These are phyloP conservation scores for Phenacoccus solenopsis DNA, from an alignment of 1,140 invertebrate genomes.

Conservation along the genomic window DNA sequence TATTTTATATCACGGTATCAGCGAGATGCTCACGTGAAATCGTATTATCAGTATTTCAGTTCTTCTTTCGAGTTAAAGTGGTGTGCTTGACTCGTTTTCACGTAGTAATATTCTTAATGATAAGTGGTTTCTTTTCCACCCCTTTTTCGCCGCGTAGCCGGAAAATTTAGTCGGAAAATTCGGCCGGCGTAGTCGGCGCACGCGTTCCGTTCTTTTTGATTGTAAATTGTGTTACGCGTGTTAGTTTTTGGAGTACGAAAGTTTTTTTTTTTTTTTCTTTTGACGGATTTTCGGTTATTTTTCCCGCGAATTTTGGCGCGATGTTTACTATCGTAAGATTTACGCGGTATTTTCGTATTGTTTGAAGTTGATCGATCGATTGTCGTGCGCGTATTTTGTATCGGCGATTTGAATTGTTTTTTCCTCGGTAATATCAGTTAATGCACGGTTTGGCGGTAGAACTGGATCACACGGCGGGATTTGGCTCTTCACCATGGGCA, in stretches of 20 bases:
- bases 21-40: constrained; percentile 3
- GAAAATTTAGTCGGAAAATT: background rate
- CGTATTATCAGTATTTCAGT: constrained; percentile 12
- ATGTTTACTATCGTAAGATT: background rate
- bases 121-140: background rate
- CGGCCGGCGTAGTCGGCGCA: background rate
- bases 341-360: background rate
- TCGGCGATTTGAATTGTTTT: background rate
- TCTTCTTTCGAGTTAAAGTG: constrained; percentile 12
- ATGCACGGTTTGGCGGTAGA: constrained; percentile 15
- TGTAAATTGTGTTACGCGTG: background rate
- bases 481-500: constrained; percentile 14
- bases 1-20: background rate
- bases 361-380: background rate
- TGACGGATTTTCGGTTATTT: background rate
- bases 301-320: background rate
- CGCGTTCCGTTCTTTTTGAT: background rate
- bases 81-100: background rate
- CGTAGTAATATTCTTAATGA: too few relatives aligned
- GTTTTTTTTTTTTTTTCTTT: background rate
- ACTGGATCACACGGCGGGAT: constrained; percentile 12
- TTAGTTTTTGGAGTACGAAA: background rate
- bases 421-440: background rate
- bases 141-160: background rate
- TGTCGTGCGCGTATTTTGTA: too few relatives aligned